Evolutionary conservation across 35 echinoderm and acorn worm species (phyloP).

Genomic region (Anneissia japonica): DNA sequence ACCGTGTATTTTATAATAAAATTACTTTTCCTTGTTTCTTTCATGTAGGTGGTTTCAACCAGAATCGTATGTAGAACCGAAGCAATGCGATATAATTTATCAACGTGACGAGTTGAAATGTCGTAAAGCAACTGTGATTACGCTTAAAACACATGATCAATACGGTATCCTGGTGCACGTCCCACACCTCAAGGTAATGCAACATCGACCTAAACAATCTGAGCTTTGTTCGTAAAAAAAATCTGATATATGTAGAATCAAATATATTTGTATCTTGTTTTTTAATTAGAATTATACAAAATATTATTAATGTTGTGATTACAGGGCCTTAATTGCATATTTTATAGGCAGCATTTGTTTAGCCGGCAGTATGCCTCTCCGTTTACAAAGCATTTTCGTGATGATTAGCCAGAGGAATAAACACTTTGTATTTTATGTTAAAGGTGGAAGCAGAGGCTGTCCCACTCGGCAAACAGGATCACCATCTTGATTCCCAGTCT

Average conservation of each 20-base stretch:
- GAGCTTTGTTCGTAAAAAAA: too few relatives aligned
- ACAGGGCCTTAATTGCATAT: too few relatives aligned
- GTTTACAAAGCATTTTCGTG: neutral
- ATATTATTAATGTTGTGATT: too few relatives aligned
- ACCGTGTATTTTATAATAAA: too few relatives aligned
- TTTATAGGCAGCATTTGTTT: too few relatives aligned
- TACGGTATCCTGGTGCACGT: constrained; percentile 80
- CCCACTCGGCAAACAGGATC: constrained; percentile 67
- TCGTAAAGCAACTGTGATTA: constrained; percentile 73
- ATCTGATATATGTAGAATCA: too few relatives aligned
- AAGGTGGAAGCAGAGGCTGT: constrained; percentile 95
- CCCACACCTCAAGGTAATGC: constrained; percentile 63
- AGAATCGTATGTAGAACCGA: constrained; percentile 86
- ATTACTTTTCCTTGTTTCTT: neutral
- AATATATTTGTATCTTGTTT: too few relatives aligned
- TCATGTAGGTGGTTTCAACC: constrained; percentile 86
- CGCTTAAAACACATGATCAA: constrained; percentile 73
- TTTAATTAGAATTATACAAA: too few relatives aligned
- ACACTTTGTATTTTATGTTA: too few relatives aligned
- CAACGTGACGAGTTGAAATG: constrained; percentile 66
- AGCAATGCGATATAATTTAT: constrained; percentile 84
- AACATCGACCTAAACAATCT: too few relatives aligned
- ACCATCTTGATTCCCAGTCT: constrained; percentile 34
- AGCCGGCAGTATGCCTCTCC: neutral
- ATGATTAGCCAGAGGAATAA: too few relatives aligned